Percentiles rank a stretch among this genome's conserved stretches.
Evolutionary conservation across 2,797 vertebrate genomes (phyloP).

Genomic region (Oreochromis mossambicus): DNA sequence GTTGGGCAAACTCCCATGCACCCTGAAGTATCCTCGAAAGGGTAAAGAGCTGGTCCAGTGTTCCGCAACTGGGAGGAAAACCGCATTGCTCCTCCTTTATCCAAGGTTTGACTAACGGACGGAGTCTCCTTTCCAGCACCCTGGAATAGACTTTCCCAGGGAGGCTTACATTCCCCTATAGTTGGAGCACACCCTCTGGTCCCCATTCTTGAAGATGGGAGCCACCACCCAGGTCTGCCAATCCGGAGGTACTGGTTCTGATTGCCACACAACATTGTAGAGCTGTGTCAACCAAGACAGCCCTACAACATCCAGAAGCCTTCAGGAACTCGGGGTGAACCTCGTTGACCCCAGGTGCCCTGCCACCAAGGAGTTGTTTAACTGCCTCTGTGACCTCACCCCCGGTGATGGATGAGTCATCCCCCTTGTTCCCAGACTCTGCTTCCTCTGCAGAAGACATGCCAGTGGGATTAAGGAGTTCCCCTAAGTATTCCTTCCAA

Average conservation of each 20-base stretch:
- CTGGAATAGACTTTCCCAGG: too few relatives aligned
- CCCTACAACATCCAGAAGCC: not conserved
- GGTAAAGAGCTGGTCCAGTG: not conserved
- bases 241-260: not conserved
- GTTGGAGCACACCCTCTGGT: not conserved
- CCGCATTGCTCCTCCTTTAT: not conserved
- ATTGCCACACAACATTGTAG: not conserved
- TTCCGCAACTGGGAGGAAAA: not conserved
- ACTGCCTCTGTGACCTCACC: not conserved
- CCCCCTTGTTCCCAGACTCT: not conserved
- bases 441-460: fast-evolving
- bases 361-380: not conserved
- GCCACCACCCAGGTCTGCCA: not conserved
- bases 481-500: not conserved
- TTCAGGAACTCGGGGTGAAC: not conserved
- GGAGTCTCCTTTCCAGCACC: not conserved
- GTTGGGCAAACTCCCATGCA: not conserved
- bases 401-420: not conserved
- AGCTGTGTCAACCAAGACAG: not conserved
- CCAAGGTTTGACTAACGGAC: not conserved
- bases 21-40: not conserved
- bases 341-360: not conserved
- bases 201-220: not conserved
- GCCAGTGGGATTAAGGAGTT: not conserved
- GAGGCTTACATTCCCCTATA: not conserved